phyloP scores from a whole-genome alignment of 1,140 invertebrate genomes.

The Daktulosphaira vitifoliae region DNA sequence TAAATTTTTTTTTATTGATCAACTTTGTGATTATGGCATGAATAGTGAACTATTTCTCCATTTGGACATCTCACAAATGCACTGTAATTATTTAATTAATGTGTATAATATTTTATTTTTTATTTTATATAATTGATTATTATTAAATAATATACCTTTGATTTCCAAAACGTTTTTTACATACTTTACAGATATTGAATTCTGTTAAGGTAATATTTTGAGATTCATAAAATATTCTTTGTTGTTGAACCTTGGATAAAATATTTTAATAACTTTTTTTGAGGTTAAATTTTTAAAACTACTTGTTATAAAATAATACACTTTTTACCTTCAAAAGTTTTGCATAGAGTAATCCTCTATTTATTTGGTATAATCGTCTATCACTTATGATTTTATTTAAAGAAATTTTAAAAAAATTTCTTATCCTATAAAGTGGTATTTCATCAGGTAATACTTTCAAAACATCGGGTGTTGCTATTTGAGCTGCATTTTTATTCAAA shows the following conservation, averaged over 20 bases:
- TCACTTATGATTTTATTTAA: conserved; percentile 63
- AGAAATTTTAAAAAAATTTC: conserved; percentile 67
- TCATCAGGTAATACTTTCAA: conserved; percentile 65
- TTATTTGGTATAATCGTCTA: conserved; percentile 61
- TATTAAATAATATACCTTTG: conserved; percentile 55
- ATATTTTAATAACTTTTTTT: conserved; percentile 34
- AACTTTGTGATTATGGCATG: conserved; percentile 49
- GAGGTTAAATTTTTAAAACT: conserved; percentile 34
- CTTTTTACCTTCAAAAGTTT: conserved; percentile 62
- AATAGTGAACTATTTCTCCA: conserved; percentile 86
- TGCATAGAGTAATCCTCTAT: conserved; percentile 71
- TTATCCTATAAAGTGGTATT: conserved; percentile 61
- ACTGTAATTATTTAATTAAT: conserved; percentile 48
- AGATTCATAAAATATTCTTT: conserved; percentile 68
- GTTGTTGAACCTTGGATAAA: conserved; percentile 58
- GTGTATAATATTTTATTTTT: conserved; percentile 3
- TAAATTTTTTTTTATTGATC: conserved; percentile 13
- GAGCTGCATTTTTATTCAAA: conserved; percentile 69
- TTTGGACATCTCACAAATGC: conserved; percentile 86
- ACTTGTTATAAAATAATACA: conserved; percentile 14
- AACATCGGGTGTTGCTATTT: conserved; percentile 66
- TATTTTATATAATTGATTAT: conserved; percentile 34
- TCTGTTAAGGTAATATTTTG: conserved; percentile 75
- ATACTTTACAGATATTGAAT: conserved; percentile 78
- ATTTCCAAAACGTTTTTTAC: conserved; percentile 83